Base-by-base conservation (phyloP, 1,140 invertebrate species). In the Drosophila seguyi region DNA sequence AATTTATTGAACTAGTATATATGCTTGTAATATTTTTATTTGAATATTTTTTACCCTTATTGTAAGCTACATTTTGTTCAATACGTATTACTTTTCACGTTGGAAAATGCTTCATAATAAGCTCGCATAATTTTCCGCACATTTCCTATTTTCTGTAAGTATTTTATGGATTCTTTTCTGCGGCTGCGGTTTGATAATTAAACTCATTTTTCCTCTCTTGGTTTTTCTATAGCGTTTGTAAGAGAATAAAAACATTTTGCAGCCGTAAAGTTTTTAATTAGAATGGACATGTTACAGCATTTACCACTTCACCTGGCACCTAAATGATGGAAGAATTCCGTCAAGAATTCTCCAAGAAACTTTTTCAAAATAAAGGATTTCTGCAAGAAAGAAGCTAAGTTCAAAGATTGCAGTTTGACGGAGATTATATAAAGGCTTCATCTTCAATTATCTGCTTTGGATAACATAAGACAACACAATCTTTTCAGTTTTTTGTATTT, bases 231-330 rank as follows among this genome's bases (percentile, higher is more conserved):
- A 25, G 60, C 34, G 36, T 34, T 16, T 29, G 34, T 48, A 29
- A 41, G 6, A 27, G 27, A 29, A 38, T 27, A 34, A 71, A 22
- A 39, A 7, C 20, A 45, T 38, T 71, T 67, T 38, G 18, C 41
- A 31, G 48, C 16, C n/a, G 13, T 31, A 4, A 55, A 67, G 48
- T 56, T 68, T 39, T 29, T 71, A 71, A 67, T 71, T 67, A 56
- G 18, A 68, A 68, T 39, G 41, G 67, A 71, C 67, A 56, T 14
- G 11, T 36, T 68, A 68, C 67, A 68, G 16, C 16, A 27, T 25
- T 68, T 47, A 13, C 22, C 62, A 71, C 62, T 71, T 56, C 31
- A 56, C 41, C 18, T 25, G 44, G 27, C 47, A 8, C 4, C 18
- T 27, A 16, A 8, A 8, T 22, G 7, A 38, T 16, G n/a, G 0